Evolutionary conservation across 2,888 invertebrate species (phyloP).

Genomic region (Diloba caeruleocephala): DNA sequence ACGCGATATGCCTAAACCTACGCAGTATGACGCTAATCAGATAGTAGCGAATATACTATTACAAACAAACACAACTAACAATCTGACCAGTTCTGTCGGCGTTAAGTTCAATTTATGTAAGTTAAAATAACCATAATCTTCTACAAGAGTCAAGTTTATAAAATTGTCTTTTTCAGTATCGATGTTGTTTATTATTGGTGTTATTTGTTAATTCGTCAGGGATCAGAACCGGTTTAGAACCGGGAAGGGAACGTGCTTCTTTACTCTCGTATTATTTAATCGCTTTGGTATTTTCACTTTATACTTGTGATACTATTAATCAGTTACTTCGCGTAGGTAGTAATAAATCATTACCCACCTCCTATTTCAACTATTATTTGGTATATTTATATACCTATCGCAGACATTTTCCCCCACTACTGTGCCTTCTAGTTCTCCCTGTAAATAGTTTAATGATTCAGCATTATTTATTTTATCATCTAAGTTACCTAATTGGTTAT

Average conservation of each 20-base stretch:
- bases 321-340: conserved; percentile 29
- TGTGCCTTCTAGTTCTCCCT: conserved; percentile 86
- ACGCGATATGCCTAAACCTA: conserved; percentile 10
- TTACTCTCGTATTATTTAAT: conserved; percentile 31
- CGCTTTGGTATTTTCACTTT: conserved; percentile 37
- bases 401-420: conserved; percentile 74
- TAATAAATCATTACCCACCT: conserved; percentile 20
- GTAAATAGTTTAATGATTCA: conserved; percentile 72
- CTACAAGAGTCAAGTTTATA: conserved; percentile 60
- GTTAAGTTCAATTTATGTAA: conserved; percentile 65
- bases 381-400: conserved; percentile 48
- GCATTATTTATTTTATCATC: conserved; percentile 48
- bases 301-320: conserved; percentile 28
- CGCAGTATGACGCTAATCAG: conserved; percentile 13
- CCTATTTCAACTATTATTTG: conserved; percentile 35
- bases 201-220: conserved; percentile 62
- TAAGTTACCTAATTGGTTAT: conserved; percentile 37
- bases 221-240: conserved; percentile 38
- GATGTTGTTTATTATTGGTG: conserved; percentile 71
- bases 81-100: conserved; percentile 71
- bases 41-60: conserved; percentile 7
- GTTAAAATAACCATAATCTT: conserved; percentile 68
- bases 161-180: conserved; percentile 68
- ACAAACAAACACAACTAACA: conserved; percentile 35
- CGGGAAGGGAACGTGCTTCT: conserved; percentile 29